Base-by-base conservation (phyloP, 2,797 vertebrate species). In the Ptychobarbus kaznakovi region DNA sequence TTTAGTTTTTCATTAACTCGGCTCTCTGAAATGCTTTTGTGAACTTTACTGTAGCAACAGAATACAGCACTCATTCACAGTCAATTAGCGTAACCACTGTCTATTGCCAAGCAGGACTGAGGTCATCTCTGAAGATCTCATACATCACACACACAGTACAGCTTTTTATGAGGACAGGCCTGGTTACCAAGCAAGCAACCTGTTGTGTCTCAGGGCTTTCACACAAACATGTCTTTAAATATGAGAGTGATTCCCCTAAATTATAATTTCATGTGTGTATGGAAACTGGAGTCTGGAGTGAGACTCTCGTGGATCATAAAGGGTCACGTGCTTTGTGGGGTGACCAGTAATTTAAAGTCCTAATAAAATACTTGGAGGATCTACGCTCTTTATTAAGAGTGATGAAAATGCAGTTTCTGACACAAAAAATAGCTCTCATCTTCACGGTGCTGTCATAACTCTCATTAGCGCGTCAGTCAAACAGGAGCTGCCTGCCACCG, bases 181-280 rank as follows among this genome's bases (percentile, higher is more conserved):
- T 82, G 74, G 86, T 89, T 88, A 89, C 85, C 78, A 85, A 77
- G 88, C 85, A 83, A 86, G 88, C 85, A 83, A 86, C 88, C 86
- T 85, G 82, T 85, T 78, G 80, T 11, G 44, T 85, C 32, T 18
- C 38, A 53, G 75, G 74, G 49, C 40, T 81, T 70, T 76, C 22
- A 42, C 6, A 15, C 12, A 42, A 40, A 61, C 12, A 7, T 25
- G 8, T 63, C 5, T 79, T 61, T 78, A 42, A 28, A 63, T 42
- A 44, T 13, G 10, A 40, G 51, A 77, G 22, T 40, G 7, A 77
- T 53, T 56, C 16, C 74, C 22, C 6, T 35, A 35, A 8, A 12
- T 51, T n/a, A 35, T 56, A 1, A 0, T 63, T 28, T 5, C 2
- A n/a, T 5, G 12, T 4, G 4, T 16, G 35, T n/a, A n/a, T n/a